Conservation (phyloP, 2,113 vertebrate genomes). For the Rhadina sibilatrix region DNA sequence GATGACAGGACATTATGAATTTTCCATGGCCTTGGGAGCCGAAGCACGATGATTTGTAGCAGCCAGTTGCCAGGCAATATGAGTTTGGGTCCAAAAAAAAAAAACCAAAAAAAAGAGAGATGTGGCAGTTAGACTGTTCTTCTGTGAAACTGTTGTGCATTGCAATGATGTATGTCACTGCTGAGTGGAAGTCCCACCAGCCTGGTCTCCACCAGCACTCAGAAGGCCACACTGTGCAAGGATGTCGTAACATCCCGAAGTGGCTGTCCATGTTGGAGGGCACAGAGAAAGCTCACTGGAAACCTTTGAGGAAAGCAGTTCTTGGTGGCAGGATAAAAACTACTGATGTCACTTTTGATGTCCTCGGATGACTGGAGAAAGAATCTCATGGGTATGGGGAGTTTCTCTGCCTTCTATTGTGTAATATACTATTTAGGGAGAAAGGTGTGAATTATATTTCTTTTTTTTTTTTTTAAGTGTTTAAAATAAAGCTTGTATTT, state of each 20-base stretch:
- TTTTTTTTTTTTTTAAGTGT: background rate
- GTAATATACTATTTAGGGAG: constrained; percentile 38
- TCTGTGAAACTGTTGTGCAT: background rate
- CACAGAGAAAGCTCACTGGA: background rate
- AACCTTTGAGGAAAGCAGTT: background rate
- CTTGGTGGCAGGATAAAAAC: background rate
- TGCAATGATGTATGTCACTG: background rate
- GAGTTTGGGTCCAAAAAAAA: background rate
- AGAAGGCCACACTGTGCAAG: background rate
- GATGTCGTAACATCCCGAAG: background rate
- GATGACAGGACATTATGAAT: background rate
- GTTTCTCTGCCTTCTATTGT: constrained; percentile 29
- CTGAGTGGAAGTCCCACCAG: background rate
- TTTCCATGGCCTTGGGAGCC: background rate
- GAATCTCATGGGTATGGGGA: background rate
- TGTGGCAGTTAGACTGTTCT: background rate
- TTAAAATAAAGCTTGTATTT: constrained; percentile 64
- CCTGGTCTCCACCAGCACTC: background rate
- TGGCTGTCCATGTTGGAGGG: background rate
- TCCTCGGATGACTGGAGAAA: constrained; percentile 16
- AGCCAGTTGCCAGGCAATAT: background rate
- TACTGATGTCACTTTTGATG: constrained; percentile 12
- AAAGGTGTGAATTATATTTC: constrained; percentile 49
- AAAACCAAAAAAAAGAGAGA: background rate
- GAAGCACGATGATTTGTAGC: background rate